A percentile compares a stretch with the other conserved stretches of the same genome.
Evolutionary conservation across 2,888 invertebrate genomes (phyloP).

Genomic region (Brachypterus glaber): DNA sequence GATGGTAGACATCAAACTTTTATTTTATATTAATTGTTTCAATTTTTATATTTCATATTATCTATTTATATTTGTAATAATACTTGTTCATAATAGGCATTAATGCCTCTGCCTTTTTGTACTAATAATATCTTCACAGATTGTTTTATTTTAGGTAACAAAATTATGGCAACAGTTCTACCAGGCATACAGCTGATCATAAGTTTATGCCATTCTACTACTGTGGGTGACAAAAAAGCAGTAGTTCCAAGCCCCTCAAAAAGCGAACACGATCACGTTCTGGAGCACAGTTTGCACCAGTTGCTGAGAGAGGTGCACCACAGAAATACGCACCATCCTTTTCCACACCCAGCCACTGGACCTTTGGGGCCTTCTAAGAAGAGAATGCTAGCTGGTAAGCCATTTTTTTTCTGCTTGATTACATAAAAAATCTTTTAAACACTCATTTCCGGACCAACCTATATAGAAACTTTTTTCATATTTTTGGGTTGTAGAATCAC

Average conservation of each 20-base stretch:
- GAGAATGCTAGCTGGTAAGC: conserved; percentile 70
- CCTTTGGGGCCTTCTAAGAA: conserved; percentile 89
- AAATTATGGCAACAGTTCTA: conserved; percentile 88
- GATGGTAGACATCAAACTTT: no score
- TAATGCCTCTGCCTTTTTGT: no score
- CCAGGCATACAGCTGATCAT: conserved; percentile 82
- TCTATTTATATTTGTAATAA: no score
- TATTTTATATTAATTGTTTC: no score
- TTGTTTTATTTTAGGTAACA: no score
- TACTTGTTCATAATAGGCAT: no score
- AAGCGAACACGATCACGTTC: conserved; percentile 87
- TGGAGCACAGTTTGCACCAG: conserved; percentile 94
- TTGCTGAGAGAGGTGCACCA: conserved; percentile 85
- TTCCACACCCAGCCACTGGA: conserved; percentile 91
- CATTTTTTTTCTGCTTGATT: conserved; percentile 1
- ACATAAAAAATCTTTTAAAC: background rate
- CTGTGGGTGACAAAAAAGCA: conserved; percentile 49
- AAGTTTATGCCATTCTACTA: conserved; percentile 71
- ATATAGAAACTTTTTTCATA: no score
- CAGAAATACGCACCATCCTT: conserved; percentile 84
- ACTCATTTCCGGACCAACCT: no score
- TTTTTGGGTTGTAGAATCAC: no score
- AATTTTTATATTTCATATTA: no score
- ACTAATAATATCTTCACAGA: no score
- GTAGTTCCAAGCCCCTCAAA: conserved; percentile 43